These are phyloP conservation scores for Drosophila greeni DNA, from an alignment of 2,888 invertebrate species.

Conservation along the genomic window DNA sequence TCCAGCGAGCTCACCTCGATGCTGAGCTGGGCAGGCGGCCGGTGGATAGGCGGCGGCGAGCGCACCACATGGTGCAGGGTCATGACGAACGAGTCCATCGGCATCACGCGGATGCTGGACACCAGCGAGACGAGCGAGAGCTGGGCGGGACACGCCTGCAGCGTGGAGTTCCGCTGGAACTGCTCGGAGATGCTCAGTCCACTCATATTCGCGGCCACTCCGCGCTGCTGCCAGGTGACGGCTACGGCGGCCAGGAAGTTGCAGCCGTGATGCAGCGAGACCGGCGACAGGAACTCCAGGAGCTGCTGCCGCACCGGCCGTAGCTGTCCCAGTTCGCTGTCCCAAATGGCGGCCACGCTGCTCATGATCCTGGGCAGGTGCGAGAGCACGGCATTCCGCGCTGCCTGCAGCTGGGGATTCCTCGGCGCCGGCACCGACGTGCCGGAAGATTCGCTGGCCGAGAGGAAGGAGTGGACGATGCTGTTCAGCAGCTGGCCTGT, in stretches of 20 bases:
- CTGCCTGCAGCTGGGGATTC: slow-evolving; percentile 79
- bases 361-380: slow-evolving; percentile 90
- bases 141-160: slow-evolving; percentile 84
- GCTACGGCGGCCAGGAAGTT: slow-evolving; percentile 90
- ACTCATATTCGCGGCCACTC: slow-evolving; percentile 78
- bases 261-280: slow-evolving; percentile 89
- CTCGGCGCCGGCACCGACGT: slow-evolving; percentile 71
- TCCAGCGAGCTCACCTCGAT: slow-evolving; percentile 91
- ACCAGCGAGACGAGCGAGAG: slow-evolving; percentile 88
- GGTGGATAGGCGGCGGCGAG: slow-evolving; percentile 83
- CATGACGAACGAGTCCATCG: slow-evolving; percentile 89
- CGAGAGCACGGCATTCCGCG: slow-evolving; percentile 86
- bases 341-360: slow-evolving; percentile 89
- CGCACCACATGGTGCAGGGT: slow-evolving; percentile 90
- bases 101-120: slow-evolving; percentile 89
- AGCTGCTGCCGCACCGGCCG: slow-evolving; percentile 85
- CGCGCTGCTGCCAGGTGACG: slow-evolving; percentile 90
- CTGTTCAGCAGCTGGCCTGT: slow-evolving; percentile 88
- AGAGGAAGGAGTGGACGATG: slow-evolving; percentile 89
- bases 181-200: slow-evolving; percentile 70
- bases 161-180: slow-evolving; percentile 75
- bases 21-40: slow-evolving; percentile 81
- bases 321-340: slow-evolving; percentile 82
- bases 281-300: slow-evolving; percentile 89
- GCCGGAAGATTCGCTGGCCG: slow-evolving; percentile 74